Evolutionary conservation across 2,888 invertebrate species (phyloP), one percentile per base, ranked within the genome.

Genomic region (Prenolepis imparis): DNA sequence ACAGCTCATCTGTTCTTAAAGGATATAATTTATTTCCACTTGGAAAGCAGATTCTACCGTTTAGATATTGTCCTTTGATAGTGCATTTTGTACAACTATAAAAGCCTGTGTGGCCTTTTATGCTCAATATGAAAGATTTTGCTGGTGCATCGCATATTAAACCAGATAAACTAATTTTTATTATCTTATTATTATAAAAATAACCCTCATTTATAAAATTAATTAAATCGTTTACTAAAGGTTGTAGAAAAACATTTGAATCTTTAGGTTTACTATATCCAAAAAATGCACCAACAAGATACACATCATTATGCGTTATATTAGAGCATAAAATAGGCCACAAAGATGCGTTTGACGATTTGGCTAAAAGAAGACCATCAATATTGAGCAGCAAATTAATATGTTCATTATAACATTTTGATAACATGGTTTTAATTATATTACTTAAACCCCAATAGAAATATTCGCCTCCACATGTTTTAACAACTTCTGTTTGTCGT

Each of bases 1-100:
- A 73, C 18, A 57, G 6, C 15, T 57, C 59, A 59, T 73, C 73
- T 24, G 21, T 73, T 39, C 73, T 73, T 12, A 59, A 59, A 55
- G 44, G 57, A 55, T 72, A 57, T 2, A 41, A 41, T 41, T 11
- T 41, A n/a, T n/a, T n/a, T 11, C 39, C 41, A 18, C 11, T 24
- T 59, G 28, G 57, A 24, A 59, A 59, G 5, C 57, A 59, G 12
- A 24, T 59, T 59, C 57, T 59, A 59, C 57, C 57, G 2, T 59
- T 59, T 28, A 59, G 0, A 52, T 52, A n/a, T 52, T 52, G 8
- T 52, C 52, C 52, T 52, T 41, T 41, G 41, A 41, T 41, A 41
- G 12, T 41, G 41, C 41, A 41, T 41, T 41, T 41, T 11, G 11
- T 59, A 24, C 57, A 59, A 59, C 57, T 59, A 12, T 59, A 8